Conservation (phyloP, 2,797 vertebrate species). For the Diceros bicornis region DNA sequence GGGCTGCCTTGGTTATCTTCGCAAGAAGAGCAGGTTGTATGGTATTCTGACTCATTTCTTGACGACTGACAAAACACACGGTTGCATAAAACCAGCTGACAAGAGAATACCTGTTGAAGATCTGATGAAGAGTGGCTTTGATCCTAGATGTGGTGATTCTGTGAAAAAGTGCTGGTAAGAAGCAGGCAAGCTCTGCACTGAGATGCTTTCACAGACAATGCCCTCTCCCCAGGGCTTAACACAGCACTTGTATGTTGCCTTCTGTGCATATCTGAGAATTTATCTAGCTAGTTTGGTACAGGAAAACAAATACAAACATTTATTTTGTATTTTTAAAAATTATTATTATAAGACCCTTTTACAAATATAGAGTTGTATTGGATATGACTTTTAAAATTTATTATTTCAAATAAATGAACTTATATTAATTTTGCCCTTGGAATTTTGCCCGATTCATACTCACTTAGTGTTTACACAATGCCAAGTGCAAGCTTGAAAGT, state of each 20-base stretch:
- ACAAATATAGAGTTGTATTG: neutral
- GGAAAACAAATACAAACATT: neutral
- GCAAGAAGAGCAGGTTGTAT: neutral
- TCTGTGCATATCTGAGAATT: neutral
- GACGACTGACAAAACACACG: neutral
- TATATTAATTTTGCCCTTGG: neutral
- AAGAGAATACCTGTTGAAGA: neutral
- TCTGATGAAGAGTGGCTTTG: neutral
- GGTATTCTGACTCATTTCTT: slow-evolving; percentile 7
- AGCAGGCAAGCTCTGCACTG: neutral
- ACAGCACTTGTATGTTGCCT: fast-evolving
- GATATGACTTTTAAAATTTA: neutral
- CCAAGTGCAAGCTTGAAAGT: neutral
- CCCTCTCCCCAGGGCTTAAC: neutral
- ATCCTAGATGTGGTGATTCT: slow-evolving; percentile 13
- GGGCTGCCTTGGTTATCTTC: neutral
- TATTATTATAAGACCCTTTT: neutral
- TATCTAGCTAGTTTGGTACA: neutral
- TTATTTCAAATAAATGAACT: slow-evolving; percentile 18
- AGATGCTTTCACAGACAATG: neutral
- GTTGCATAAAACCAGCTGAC: neutral
- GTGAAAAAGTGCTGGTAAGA: neutral
- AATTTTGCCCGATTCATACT: neutral
- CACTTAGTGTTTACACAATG: neutral
- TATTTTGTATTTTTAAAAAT: slow-evolving; percentile 35